phyloP scores from a whole-genome alignment of 2,888 invertebrate species.

The Synanthedon tipuliformis region DNA sequence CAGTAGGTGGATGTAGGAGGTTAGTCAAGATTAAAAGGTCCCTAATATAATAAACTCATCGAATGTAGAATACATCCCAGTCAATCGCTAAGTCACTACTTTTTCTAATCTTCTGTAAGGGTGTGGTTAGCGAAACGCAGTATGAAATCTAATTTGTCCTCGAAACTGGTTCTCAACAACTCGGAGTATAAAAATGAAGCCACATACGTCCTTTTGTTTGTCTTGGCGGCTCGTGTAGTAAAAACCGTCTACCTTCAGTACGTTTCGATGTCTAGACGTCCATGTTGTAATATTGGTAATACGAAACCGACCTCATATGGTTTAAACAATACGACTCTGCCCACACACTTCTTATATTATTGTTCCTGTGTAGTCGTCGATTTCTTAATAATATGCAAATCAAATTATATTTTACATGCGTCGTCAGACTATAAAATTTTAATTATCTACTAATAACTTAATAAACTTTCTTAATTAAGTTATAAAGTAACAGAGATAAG shows the following conservation, averaged over 20 bases:
- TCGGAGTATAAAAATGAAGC: too few species aligned
- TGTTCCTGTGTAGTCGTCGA: slow-evolving; percentile 21
- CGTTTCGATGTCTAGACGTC: slow-evolving; percentile 35
- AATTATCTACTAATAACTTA: not conserved
- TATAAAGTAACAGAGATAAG: not conserved
- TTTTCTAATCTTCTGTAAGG: too few species aligned
- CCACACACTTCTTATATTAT: slow-evolving; percentile 34
- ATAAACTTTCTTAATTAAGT: not conserved
- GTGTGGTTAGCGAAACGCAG: too few species aligned
- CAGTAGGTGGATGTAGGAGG: too few species aligned
- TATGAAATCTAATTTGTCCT: too few species aligned
- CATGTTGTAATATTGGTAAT: slow-evolving; percentile 29
- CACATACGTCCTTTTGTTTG: too few species aligned
- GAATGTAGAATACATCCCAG: too few species aligned
- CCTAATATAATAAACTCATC: too few species aligned
- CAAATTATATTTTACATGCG: slow-evolving; percentile 16
- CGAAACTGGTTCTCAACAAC: too few species aligned
- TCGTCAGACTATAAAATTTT: not conserved
- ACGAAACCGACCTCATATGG: slow-evolving; percentile 3
- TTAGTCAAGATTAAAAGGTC: too few species aligned
- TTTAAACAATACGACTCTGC: slow-evolving; percentile 41
- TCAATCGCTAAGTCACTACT: too few species aligned
- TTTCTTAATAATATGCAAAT: slow-evolving; percentile 40
- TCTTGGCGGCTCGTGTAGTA: slow-evolving; percentile 12
- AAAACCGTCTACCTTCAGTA: slow-evolving; percentile 42